phyloP scores from a whole-genome alignment of 2,113 vertebrate genomes.

The Xyrauchen texanus region DNA sequence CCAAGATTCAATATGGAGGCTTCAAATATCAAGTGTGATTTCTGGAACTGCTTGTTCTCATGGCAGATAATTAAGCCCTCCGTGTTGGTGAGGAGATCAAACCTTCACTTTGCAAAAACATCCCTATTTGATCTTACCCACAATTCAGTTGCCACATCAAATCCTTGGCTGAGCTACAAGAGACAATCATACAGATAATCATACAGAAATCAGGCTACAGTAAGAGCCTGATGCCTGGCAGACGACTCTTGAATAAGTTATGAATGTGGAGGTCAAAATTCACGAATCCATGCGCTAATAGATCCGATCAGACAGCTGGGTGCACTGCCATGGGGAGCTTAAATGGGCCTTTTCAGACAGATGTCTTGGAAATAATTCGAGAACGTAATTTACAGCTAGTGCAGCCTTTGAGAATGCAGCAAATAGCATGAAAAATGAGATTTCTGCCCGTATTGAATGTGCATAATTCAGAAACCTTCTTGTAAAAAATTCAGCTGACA shows the following conservation, averaged over 20 bases:
- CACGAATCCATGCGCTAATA: slow-evolving; percentile 21
- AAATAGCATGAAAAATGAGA: not conserved
- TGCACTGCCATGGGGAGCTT: slow-evolving; percentile 37
- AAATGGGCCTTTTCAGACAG: slow-evolving; percentile 26
- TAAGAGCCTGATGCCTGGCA: slow-evolving; percentile 24
- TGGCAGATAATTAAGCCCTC: too few species aligned
- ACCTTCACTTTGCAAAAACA: too few species aligned
- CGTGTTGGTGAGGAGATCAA: too few species aligned
- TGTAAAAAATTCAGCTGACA: too few species aligned
- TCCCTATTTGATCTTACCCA: too few species aligned
- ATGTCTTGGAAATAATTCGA: slow-evolving; percentile 44
- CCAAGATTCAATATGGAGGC: too few species aligned
- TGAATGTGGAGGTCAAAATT: slow-evolving; percentile 27
- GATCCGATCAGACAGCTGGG: slow-evolving; percentile 48
- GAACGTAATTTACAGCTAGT: not conserved
- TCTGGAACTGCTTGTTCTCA: too few species aligned
- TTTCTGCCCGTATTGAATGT: too few species aligned
- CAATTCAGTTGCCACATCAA: not conserved
- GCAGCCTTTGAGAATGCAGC: not conserved
- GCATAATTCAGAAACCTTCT: too few species aligned
- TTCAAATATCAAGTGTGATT: too few species aligned
- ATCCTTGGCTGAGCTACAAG: slow-evolving; percentile 22
- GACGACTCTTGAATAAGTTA: slow-evolving; percentile 25
- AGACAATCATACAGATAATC: slow-evolving; percentile 18
- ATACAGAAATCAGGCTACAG: not conserved